phyloP scores from a whole-genome alignment of 2,888 invertebrate genomes.

The Biston stratarius region DNA sequence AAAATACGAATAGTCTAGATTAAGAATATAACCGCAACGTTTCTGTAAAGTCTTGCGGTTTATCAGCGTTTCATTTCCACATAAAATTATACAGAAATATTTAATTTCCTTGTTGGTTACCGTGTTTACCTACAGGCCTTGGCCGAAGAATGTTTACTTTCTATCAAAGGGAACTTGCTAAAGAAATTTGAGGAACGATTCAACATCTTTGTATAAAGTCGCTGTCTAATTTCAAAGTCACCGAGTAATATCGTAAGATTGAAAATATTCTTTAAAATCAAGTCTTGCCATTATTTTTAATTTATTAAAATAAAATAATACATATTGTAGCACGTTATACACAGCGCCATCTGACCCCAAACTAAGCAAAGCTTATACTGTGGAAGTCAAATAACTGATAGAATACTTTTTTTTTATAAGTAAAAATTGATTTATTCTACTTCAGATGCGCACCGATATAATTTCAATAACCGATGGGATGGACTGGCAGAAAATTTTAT shows the following conservation, averaged over 20 bases:
- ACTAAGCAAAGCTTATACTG: too few relatives aligned
- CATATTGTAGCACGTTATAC: too few relatives aligned
- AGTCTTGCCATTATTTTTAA: too few relatives aligned
- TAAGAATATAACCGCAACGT: background rate
- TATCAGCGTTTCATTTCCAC: constrained; percentile 34
- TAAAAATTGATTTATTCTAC: too few relatives aligned
- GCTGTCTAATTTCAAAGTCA: constrained; percentile 5
- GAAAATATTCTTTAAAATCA: too few relatives aligned
- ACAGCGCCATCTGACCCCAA: too few relatives aligned
- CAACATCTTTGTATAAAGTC: constrained; percentile 6
- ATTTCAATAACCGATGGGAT: too few relatives aligned
- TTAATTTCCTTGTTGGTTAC: constrained; percentile 45
- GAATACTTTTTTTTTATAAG: too few relatives aligned
- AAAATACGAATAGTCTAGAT: background rate
- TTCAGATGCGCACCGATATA: too few relatives aligned
- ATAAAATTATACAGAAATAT: constrained; percentile 54
- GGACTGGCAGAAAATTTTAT: too few relatives aligned
- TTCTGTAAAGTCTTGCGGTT: background rate
- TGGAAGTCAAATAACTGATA: too few relatives aligned
- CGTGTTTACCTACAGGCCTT: constrained; percentile 43
- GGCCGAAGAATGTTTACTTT: constrained; percentile 37
- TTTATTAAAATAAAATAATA: too few relatives aligned
- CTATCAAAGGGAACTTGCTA: constrained; percentile 28
- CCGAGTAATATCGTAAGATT: background rate
- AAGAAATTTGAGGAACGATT: constrained; percentile 19